Conservation (phyloP, 2,797 vertebrate genomes). For the Trachops cirrhosus region DNA sequence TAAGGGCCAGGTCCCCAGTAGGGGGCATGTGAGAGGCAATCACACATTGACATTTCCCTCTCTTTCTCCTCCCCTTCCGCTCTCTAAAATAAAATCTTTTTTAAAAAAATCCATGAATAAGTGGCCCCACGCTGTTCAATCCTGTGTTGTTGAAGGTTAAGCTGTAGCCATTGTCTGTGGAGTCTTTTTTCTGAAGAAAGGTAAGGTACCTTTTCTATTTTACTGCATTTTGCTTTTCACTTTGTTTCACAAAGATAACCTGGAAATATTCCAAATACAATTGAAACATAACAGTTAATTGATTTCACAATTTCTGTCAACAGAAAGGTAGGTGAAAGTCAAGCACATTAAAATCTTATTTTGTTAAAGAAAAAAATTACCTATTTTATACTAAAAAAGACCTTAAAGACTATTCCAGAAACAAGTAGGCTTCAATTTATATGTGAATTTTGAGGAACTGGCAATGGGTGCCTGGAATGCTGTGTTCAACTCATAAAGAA, state of each 20-base stretch:
- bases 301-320: neutral
- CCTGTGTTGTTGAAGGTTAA: neutral
- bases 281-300: neutral
- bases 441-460: neutral
- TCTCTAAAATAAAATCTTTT: no score
- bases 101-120: neutral
- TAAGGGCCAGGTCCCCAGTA: no score
- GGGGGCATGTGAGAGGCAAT: no score
- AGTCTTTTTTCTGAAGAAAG: neutral
- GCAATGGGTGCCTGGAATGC: neutral
- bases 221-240: neutral
- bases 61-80: no score
- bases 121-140: neutral
- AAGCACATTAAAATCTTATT: neutral
- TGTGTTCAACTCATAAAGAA: neutral
- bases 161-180: neutral
- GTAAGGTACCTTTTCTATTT: neutral
- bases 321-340: neutral
- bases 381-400: neutral
- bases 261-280: neutral
- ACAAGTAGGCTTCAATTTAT: neutral
- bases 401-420: neutral
- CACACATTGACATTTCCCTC: no score
- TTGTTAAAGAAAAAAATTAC: neutral
- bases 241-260: neutral